A percentile compares a stretch with the other conserved stretches of the same genome.
phyloP scores from a whole-genome alignment of 92 coral and sea anemone genomes.

The Scolanthus callimorphus region DNA sequence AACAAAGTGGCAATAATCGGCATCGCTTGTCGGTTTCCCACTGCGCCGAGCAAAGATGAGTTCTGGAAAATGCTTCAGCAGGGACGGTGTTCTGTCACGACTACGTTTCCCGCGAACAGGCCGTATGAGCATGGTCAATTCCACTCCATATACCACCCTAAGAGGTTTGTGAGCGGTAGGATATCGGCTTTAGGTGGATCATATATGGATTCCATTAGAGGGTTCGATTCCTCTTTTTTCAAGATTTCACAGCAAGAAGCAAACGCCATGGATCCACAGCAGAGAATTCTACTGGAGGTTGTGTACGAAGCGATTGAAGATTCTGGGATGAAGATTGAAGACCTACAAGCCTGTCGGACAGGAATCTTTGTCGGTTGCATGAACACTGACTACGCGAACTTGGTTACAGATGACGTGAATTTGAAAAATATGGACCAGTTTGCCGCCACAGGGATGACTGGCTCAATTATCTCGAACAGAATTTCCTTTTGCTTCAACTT shows the following conservation, averaged over 20 bases:
- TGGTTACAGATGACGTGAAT: slow-evolving; percentile 30
- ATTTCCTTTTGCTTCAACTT: slow-evolving; percentile 70
- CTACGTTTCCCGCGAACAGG: slow-evolving; percentile 54
- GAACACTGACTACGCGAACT: slow-evolving; percentile 56
- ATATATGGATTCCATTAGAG: slow-evolving; percentile 56
- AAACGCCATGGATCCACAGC: slow-evolving; percentile 82
- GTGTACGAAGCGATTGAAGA: slow-evolving; percentile 86
- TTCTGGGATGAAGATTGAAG: slow-evolving; percentile 72
- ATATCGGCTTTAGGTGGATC: slow-evolving; percentile 62
- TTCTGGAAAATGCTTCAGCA: slow-evolving; percentile 61
- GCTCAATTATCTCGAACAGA: slow-evolving; percentile 67
- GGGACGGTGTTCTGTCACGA: slow-evolving; percentile 42
- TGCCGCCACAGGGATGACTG: slow-evolving; percentile 59
- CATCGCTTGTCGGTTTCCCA: slow-evolving; percentile 75
- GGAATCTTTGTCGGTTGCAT: slow-evolving; percentile 79
- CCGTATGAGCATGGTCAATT: slow-evolving; percentile 42
- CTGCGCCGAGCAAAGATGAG: slow-evolving; percentile 41
- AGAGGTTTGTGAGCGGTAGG: slow-evolving; percentile 51
- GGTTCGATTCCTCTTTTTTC: slow-evolving; percentile 74
- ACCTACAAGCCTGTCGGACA: slow-evolving; percentile 62
- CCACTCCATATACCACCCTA: slow-evolving; percentile 53
- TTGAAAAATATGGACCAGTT: slow-evolving; percentile 59
- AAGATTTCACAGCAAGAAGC: slow-evolving; percentile 71
- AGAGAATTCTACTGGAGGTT: slow-evolving; percentile 61
- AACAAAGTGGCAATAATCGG: slow-evolving; percentile 72